Conservation (phyloP, 2,888 invertebrate species). For the Cataglyphis rosenhaueri region DNA sequence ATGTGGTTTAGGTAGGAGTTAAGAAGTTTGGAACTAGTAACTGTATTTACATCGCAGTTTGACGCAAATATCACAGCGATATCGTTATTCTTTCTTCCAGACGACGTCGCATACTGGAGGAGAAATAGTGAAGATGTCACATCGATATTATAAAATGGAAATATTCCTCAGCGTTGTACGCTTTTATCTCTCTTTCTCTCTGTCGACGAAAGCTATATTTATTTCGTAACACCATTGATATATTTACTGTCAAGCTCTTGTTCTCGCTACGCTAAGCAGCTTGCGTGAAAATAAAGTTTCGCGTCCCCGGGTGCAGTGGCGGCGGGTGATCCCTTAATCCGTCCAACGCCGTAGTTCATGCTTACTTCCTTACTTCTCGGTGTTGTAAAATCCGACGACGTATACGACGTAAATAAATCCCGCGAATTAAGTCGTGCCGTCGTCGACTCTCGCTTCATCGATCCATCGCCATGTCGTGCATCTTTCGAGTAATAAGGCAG, state of each 20-base stretch:
- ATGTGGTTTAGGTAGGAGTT: slow-evolving; percentile 35
- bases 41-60: slow-evolving; percentile 25
- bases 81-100: slow-evolving; percentile 32
- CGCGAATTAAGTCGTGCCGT: slow-evolving; percentile 46
- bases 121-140: neutral
- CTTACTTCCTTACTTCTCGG: slow-evolving; percentile 49
- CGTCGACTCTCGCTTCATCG: slow-evolving; percentile 33
- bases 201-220: slow-evolving; percentile 18
- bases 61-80: slow-evolving; percentile 34
- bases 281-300: slow-evolving; percentile 54
- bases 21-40: slow-evolving; percentile 43
- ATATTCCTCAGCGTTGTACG: neutral
- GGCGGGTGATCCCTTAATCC: slow-evolving; percentile 50
- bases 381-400: slow-evolving; percentile 50
- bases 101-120: neutral
- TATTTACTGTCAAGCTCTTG: slow-evolving; percentile 42
- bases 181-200: neutral
- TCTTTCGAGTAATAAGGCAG: slow-evolving; percentile 66
- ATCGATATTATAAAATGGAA: neutral
- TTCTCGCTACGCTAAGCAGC: slow-evolving; percentile 49
- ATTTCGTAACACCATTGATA: slow-evolving; percentile 46
- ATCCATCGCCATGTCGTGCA: slow-evolving; percentile 13
- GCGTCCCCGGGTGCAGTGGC: slow-evolving; percentile 41
- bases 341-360: slow-evolving; percentile 49
- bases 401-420: slow-evolving; percentile 52